Percentiles rank a stretch among this genome's conserved stretches.
These are phyloP conservation scores for Rhagoletis pomonella DNA, from an alignment of 1,140 invertebrate genomes.

Conservation along the genomic window DNA sequence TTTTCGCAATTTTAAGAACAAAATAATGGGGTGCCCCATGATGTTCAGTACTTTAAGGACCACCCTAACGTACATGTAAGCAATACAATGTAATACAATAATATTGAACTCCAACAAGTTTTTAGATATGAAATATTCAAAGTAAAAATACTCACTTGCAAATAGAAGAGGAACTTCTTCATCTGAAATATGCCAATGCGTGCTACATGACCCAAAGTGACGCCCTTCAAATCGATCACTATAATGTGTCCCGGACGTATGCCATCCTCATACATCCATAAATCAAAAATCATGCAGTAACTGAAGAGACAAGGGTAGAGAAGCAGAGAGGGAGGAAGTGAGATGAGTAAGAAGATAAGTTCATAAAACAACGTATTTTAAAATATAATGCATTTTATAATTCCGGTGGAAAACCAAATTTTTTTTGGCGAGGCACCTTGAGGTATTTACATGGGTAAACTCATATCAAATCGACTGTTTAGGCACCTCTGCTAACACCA, in stretches of 20 bases:
- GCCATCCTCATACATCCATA: conserved; percentile 77
- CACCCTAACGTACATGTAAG: too few relatives aligned
- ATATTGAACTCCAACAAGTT: neutral
- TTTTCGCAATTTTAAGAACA: too few relatives aligned
- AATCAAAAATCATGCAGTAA: conserved; percentile 77
- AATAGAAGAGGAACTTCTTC: conserved; percentile 80
- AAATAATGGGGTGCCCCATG: too few relatives aligned
- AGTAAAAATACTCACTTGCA: conserved; percentile 75
- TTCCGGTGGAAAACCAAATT: too few relatives aligned
- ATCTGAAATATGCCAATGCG: conserved; percentile 77
- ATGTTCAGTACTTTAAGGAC: neutral
- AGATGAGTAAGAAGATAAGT: neutral
- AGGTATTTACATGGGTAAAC: too few relatives aligned
- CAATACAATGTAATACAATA: too few relatives aligned
- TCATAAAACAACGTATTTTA: too few relatives aligned
- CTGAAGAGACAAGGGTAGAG: conserved; percentile 62
- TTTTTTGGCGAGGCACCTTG: too few relatives aligned
- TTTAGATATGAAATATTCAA: neutral
- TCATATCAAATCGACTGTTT: too few relatives aligned
- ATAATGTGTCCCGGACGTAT: conserved; percentile 77
- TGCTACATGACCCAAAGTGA: conserved; percentile 77
- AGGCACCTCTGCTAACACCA: too few relatives aligned
- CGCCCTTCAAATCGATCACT: conserved; percentile 78
- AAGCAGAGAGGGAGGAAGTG: neutral
- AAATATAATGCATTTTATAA: too few relatives aligned